Percentiles rank a stretch among this genome's conserved stretches.
These are phyloP conservation scores for Acridotheres tristis DNA, from an alignment of 2,797 vertebrate species.

Conservation along the genomic window DNA sequence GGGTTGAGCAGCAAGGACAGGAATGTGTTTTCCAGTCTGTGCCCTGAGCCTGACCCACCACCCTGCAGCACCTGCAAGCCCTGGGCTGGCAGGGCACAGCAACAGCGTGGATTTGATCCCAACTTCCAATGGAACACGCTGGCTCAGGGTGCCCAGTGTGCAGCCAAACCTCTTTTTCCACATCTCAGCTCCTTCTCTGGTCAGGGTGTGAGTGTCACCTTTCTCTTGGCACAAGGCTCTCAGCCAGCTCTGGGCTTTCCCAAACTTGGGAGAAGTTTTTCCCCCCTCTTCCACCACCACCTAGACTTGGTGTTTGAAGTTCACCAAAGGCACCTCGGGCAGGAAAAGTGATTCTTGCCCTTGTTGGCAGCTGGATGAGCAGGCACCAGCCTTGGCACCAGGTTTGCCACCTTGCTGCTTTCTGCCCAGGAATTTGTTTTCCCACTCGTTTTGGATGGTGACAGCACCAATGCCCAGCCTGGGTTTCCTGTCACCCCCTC, in stretches of 20 bases:
- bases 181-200: not conserved
- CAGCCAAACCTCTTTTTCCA: not conserved
- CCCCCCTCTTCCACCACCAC: not conserved
- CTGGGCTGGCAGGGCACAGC: not conserved
- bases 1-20: not conserved
- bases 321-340: not conserved
- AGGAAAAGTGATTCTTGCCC: not conserved
- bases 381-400: not conserved
- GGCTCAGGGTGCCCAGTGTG: fast-evolving
- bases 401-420: not conserved
- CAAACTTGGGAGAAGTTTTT: not conserved
- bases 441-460: not conserved
- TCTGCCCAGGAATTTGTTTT: not conserved
- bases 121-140: fast-evolving
- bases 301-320: not conserved
- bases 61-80: not conserved
- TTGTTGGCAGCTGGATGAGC: not conserved
- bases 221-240: not conserved
- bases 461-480: not conserved
- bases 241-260: not conserved
- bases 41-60: not conserved
- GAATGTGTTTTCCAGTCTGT: not conserved
- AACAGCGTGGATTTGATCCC: not conserved
- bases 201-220: fast-evolving
- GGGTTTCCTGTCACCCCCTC: not conserved